Conservation (phyloP, 2,888 invertebrate species). For the Ganaspis brasiliensis region DNA sequence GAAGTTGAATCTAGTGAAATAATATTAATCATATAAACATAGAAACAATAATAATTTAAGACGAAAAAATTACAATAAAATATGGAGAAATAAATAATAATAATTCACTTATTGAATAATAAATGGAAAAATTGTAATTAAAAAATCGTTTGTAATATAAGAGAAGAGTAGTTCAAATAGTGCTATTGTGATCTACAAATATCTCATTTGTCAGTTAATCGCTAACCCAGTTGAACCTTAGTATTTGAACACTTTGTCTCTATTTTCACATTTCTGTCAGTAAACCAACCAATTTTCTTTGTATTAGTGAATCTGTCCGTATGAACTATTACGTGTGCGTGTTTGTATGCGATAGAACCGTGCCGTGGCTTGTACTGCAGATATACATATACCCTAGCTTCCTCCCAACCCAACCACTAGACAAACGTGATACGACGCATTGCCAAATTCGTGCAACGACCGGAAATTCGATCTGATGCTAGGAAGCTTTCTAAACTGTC, state of each 20-base stretch:
- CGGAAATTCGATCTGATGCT: slow-evolving; percentile 60
- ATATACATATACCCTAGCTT: slow-evolving; percentile 68
- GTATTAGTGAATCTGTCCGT: slow-evolving; percentile 9
- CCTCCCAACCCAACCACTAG: slow-evolving; percentile 51
- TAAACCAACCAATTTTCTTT: neutral
- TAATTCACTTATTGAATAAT: no score
- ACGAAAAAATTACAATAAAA: no score
- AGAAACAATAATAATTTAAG: no score
- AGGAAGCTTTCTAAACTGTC: slow-evolving; percentile 30
- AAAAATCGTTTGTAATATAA: neutral
- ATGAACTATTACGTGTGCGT: slow-evolving; percentile 44
- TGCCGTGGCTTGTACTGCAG: slow-evolving; percentile 71
- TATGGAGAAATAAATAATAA: no score
- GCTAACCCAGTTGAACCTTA: slow-evolving; percentile 47
- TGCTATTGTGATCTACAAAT: slow-evolving; percentile 5
- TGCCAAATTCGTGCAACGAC: slow-evolving; percentile 69
- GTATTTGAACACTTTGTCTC: slow-evolving; percentile 48
- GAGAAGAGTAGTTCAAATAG: neutral
- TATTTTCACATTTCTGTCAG: slow-evolving; percentile 39
- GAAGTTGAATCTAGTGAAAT: no score
- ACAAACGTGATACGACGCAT: slow-evolving; percentile 66
- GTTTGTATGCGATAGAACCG: slow-evolving; percentile 58
- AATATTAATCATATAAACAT: no score
- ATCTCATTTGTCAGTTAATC: slow-evolving; percentile 4
- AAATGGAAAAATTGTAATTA: no score